Conservation (phyloP, 2,888 invertebrate species). For the Diaphora mendica region DNA sequence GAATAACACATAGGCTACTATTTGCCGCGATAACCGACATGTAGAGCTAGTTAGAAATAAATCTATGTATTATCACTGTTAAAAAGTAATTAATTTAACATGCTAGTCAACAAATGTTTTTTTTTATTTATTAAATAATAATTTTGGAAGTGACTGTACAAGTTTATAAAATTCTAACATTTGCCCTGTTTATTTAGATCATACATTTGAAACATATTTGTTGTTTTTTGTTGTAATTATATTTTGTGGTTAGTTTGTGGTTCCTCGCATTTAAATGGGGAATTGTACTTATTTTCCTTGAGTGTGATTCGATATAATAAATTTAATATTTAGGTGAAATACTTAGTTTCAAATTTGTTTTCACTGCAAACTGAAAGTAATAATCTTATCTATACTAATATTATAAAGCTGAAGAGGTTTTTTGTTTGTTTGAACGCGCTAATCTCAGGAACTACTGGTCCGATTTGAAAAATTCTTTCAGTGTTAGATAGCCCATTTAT, state of each 20-base stretch:
- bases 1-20: too few relatives aligned
- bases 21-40: too few relatives aligned
- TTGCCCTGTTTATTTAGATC: background rate
- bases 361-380: background rate
- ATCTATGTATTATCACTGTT: too few relatives aligned
- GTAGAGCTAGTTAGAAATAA: too few relatives aligned
- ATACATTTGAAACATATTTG: background rate
- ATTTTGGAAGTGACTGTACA: background rate
- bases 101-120: too few relatives aligned
- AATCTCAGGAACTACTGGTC: too few relatives aligned
- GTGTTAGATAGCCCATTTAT: too few relatives aligned
- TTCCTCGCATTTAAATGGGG: background rate
- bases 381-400: too few relatives aligned
- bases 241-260: slow-evolving; percentile 13
- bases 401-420: too few relatives aligned
- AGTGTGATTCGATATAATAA: background rate
- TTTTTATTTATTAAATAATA: background rate
- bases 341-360: background rate
- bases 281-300: background rate
- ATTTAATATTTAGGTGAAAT: background rate
- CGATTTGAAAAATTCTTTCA: too few relatives aligned
- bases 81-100: too few relatives aligned
- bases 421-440: too few relatives aligned
- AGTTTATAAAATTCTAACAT: background rate
- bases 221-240: slow-evolving; percentile 17